Conservation (phyloP, 2,113 vertebrate genomes). For the Zosterops borbonicus region DNA sequence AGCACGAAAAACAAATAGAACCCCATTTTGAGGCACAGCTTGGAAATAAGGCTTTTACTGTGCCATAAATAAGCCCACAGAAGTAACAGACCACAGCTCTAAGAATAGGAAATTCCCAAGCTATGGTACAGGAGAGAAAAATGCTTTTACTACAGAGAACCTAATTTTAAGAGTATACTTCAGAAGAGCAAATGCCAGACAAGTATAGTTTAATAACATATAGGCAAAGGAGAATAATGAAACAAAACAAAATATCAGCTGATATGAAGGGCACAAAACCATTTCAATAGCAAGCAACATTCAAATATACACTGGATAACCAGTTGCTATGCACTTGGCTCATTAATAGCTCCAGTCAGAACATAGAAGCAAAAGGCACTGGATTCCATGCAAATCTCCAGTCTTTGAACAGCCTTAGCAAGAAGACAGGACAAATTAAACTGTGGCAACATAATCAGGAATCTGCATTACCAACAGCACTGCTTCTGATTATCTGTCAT, state of each 20-base stretch:
- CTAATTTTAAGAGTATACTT: not conserved
- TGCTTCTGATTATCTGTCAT: not conserved
- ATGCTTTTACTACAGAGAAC: not conserved
- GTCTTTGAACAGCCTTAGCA: not conserved
- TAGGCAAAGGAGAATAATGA: not conserved
- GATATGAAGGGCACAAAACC: not conserved
- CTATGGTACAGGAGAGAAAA: not conserved
- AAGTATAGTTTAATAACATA: not conserved
- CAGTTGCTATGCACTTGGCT: not conserved
- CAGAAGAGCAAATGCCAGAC: not conserved
- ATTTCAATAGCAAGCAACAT: not conserved
- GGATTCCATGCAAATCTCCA: not conserved
- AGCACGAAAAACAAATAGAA: not conserved
- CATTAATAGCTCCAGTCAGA: not conserved
- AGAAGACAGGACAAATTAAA: not conserved
- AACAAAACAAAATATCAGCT: not conserved
- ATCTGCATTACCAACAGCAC: not conserved
- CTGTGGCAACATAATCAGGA: not conserved
- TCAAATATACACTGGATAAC: not conserved
- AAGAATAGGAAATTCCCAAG: slow-evolving; percentile 9
- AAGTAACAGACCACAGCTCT: not conserved
- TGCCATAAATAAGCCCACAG: slow-evolving; percentile 21
- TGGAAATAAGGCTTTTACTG: slow-evolving; percentile 19
- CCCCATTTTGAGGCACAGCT: not conserved
- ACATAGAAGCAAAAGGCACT: not conserved